Base-by-base conservation (phyloP, 2,113 vertebrate genomes). In the Rhodinocichla rosea region DNA sequence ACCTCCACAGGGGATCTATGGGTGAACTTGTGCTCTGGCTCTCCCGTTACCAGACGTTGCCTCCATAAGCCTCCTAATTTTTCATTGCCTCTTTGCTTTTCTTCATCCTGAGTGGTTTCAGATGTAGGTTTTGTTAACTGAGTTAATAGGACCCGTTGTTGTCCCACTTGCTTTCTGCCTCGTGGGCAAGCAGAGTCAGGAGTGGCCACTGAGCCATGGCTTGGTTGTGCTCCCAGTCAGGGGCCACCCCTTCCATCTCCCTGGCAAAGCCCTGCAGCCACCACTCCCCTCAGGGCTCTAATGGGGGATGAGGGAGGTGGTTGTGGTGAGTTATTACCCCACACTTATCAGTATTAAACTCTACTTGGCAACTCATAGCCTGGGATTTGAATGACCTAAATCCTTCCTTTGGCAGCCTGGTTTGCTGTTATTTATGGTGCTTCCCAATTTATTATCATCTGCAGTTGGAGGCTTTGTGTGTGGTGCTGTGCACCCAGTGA, bases 321-420 rank as follows among this genome's bases (percentile, higher is more conserved):
- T 89, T 95, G 82, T 39, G 27, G 14, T 94, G 95, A 96, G 85
- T 95, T 97, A 95, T 97, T 97, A 95, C 93, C 93, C 93, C 81
- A 89, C 94, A 90, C 79, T 98, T 97, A 97, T 2, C 94, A 87
- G 95, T 73, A 89, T 97, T 98, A 98, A 96, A 97, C 94, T 97
- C 60, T 84, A 96, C 96, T 97, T 96, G 94, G 97, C 92, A 98
- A 82, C 87, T 95, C 90, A 65, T 77, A 96, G 95, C 90, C 87
- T 83, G 90, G 97, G 94, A 98, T 98, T 97, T 97, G 94, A 97
- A 91, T 82, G 85, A 93, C 97, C 95, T 96, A 97, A 97, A 97
- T 92, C 94, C 96, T 96, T 92, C 82, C 37, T 94, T 95, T 97
- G 97, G 97, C 97, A 97, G 90, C 79, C 79, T 69, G 89, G 47